Percentiles rank a stretch among this genome's conserved stretches.
phyloP scores from a whole-genome alignment of 2,113 vertebrate genomes.

The Eurypyga helias region DNA sequence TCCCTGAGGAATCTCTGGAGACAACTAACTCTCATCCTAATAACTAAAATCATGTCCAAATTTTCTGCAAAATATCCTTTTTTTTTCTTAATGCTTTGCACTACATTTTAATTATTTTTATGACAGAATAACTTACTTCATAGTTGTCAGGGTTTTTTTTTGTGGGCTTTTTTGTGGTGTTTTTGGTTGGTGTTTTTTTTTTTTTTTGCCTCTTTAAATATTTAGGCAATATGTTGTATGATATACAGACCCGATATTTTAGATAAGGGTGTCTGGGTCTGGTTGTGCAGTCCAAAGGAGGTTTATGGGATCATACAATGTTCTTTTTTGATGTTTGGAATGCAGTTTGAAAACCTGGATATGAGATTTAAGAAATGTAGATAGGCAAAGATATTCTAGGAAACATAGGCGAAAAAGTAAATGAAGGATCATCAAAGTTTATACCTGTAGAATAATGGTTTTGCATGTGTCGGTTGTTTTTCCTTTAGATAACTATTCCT shows the following conservation, averaged over 20 bases:
- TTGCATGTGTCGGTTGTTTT: background rate
- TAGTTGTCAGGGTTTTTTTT: too few relatives aligned
- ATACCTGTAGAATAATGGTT: rapidly evolving
- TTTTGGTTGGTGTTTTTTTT: too few relatives aligned
- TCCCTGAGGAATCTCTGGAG: background rate
- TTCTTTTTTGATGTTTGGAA: background rate
- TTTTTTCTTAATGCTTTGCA: background rate
- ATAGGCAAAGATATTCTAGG: background rate
- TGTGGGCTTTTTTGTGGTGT: too few relatives aligned
- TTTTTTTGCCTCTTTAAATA: background rate
- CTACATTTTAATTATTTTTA: background rate
- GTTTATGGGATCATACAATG: background rate
- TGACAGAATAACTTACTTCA: background rate
- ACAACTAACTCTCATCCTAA: background rate
- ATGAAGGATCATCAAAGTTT: background rate
- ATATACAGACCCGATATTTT: background rate
- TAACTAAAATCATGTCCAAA: background rate
- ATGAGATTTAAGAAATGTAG: background rate
- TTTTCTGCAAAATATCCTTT: background rate
- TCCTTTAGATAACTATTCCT: background rate
- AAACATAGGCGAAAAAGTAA: background rate
- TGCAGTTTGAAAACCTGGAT: background rate
- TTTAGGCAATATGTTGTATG: background rate
- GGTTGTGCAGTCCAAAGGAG: background rate
- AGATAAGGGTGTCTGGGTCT: background rate